Evolutionary conservation across 53 echinoderm and acorn worm species (phyloP), one percentile per base, ranked within the genome.

Genomic region (Apostichopus leukothele): DNA sequence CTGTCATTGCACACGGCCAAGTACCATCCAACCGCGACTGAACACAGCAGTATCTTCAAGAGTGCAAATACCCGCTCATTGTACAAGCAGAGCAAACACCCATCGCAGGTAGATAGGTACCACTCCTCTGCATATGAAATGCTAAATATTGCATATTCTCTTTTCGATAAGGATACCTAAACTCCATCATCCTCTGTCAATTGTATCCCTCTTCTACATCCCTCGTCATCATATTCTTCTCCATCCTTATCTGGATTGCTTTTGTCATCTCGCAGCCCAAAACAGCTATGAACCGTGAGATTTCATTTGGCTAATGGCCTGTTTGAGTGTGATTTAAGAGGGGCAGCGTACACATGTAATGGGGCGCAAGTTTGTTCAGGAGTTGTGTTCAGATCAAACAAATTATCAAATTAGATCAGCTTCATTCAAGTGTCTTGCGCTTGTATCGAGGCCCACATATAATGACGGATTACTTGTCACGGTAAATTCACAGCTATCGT

Each of bases 401-500:
- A 81, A 81, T 81, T 81, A 81, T 81, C 81, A 81, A 81, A 81
- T 81, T 81, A 81, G 81, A 81, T 81, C 81, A 81, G 55, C 39
- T 81, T 81, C 81, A 54, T 81, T 81, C 81, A 51, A 81, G 81
- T 54, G 81, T 59, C 81, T 54, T 54, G 81, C 54, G 23, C 81
- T 81, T 55, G 55, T 21, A 59, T 25, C 81, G 55, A 81, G 59
- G 21, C 81, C 81, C 59, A 4, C 60, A 16, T 81, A 22, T 59
- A 9, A 59, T 81, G 81, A 81, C 59, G 81, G 81, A 81, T 54
- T 59, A 81, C 81, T 81, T 59, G 25, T 81, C 81, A 81, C 71
- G 71, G 16, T 16, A 63, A 39, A 39, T 39, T 39, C 39, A 39
- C 39, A 39, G 57, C 57, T 57, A 57, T 57, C 57, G 57, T 57